Conservation (phyloP, 1,140 invertebrate genomes). For the Leptonema lineaticorne region DNA sequence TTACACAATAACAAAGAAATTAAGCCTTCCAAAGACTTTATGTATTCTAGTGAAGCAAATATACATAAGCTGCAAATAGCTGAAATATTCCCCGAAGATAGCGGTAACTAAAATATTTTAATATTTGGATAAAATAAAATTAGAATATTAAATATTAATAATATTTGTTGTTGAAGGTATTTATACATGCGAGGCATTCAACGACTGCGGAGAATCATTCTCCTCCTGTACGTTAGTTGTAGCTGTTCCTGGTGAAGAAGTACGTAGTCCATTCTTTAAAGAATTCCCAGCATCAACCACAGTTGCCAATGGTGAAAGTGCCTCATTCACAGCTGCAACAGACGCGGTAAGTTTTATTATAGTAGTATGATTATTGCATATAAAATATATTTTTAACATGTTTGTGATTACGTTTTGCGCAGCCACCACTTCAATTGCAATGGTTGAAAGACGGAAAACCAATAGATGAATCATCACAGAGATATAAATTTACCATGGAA, state of each 20-base stretch:
- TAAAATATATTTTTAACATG: background rate
- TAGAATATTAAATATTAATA: no score
- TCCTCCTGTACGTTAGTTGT: conserved; percentile 87
- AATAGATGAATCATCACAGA: conserved; percentile 71
- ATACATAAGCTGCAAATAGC: conserved; percentile 88
- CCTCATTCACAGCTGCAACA: conserved; percentile 78
- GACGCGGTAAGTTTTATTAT: conserved; percentile 55
- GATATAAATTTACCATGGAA: conserved; percentile 81
- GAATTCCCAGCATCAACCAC: conserved; percentile 89
- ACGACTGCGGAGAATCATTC: conserved; percentile 91
- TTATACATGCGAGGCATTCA: conserved; percentile 96
- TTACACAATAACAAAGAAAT: conserved; percentile 96
- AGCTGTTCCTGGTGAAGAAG: conserved; percentile 81
- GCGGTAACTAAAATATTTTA: conserved; percentile 46
- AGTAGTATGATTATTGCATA: background rate
- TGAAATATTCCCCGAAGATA: conserved; percentile 93
- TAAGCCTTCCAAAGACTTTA: conserved; percentile 94
- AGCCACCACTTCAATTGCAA: conserved; percentile 61
- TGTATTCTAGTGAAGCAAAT: conserved; percentile 87
- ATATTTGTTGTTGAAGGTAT: conserved; percentile 73
- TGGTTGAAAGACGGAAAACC: conserved; percentile 93
- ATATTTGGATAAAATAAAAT: background rate
- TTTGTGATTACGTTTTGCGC: conserved; percentile 10
- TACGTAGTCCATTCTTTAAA: conserved; percentile 79
- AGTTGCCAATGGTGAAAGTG: conserved; percentile 76